Percentiles rank a stretch among this genome's conserved stretches.
Conservation (phyloP, 2,797 vertebrate genomes). For the Antrozous pallidus region DNA sequence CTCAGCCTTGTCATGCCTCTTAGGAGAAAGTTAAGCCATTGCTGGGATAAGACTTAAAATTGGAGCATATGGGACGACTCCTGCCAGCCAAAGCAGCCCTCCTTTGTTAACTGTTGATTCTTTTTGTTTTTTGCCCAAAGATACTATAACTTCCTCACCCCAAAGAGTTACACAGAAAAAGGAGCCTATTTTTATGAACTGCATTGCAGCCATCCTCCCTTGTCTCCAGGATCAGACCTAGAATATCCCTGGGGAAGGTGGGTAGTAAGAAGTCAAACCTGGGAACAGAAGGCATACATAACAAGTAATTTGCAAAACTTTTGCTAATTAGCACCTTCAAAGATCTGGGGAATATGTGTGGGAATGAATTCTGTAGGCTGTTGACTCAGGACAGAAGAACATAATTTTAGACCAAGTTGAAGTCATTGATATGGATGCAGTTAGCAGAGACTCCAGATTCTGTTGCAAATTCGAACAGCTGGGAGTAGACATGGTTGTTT, state of each 20-base stretch:
- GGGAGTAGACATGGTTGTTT: conserved; percentile 58
- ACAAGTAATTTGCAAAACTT: conserved; percentile 13
- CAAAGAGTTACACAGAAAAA: background rate
- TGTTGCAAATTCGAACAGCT: conserved; percentile 56
- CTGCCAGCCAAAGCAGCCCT: background rate
- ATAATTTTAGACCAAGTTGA: background rate
- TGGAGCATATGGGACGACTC: background rate
- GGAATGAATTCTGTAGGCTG: background rate
- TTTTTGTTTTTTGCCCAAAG: background rate
- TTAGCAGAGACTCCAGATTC: conserved; percentile 2
- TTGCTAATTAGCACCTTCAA: conserved; percentile 36
- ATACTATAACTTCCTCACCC: background rate
- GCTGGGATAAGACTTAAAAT: background rate
- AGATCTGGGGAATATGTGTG: background rate
- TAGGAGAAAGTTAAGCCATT: background rate
- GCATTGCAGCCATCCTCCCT: background rate
- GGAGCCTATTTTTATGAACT: background rate
- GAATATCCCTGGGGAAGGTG: background rate
- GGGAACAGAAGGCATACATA: background rate
- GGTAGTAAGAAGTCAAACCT: background rate
- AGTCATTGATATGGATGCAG: background rate
- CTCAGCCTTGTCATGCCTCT: background rate
- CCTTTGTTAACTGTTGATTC: background rate
- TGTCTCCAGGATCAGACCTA: background rate
- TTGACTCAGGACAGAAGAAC: background rate